phyloP scores from a whole-genome alignment of 2,113 vertebrate species.

The Ptychochromis oligacanthus region DNA sequence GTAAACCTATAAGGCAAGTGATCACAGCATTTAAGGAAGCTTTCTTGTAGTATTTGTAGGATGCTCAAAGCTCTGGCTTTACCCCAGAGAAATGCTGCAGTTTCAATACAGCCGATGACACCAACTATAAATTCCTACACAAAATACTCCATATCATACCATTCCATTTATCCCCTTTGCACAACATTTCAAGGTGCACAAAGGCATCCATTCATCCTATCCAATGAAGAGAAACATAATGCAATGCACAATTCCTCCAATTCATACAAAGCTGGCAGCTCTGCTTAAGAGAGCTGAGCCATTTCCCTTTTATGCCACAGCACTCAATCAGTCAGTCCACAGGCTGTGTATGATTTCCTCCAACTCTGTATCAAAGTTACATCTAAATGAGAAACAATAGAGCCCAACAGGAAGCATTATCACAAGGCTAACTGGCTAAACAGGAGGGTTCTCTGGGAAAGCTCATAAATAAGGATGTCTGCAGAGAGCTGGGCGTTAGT shows the following conservation, averaged over 20 bases:
- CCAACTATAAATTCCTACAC: not conserved
- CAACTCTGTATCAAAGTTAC: conserved; percentile 10
- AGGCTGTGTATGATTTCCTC: conserved; percentile 28
- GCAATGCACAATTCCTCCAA: conserved; percentile 58
- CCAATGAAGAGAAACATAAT: conserved; percentile 52
- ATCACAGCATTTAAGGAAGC: not conserved
- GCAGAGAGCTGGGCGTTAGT: not conserved
- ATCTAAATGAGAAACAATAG: conserved; percentile 63
- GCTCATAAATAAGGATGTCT: conserved; percentile 63
- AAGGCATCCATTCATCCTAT: conserved; percentile 59
- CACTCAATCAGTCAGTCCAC: conserved; percentile 34
- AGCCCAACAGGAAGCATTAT: conserved; percentile 52
- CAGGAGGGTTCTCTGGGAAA: conserved; percentile 59
- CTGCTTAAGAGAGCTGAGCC: conserved; percentile 20
- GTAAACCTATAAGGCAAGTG: not conserved
- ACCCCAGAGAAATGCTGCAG: not conserved
- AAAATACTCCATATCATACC: conserved; percentile 16
- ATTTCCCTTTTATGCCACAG: conserved; percentile 40
- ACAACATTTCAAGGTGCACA: conserved; percentile 42
- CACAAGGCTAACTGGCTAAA: conserved; percentile 52
- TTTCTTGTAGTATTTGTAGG: not conserved
- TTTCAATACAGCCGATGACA: not conserved
- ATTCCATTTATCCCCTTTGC: conserved; percentile 18
- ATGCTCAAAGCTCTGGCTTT: not conserved
- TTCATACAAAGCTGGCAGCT: conserved; percentile 59